phyloP scores from a whole-genome alignment of 2,113 vertebrate species.

The Miniopterus natalensis region DNA sequence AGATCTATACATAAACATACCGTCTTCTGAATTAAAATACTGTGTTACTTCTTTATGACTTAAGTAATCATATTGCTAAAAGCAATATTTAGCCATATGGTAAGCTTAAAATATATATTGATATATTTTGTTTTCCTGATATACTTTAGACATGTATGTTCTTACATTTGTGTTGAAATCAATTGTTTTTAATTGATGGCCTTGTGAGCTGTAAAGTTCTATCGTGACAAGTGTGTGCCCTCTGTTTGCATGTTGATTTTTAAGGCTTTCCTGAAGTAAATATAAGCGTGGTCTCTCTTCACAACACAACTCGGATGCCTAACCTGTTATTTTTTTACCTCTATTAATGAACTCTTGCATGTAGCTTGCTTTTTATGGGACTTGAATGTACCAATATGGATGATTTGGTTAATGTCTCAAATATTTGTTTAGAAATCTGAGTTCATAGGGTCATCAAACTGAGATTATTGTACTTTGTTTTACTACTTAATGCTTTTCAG shows the following conservation, averaged over 20 bases:
- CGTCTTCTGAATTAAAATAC: conserved; percentile 67
- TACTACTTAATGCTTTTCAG: conserved; percentile 62
- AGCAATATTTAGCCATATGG: conserved; percentile 71
- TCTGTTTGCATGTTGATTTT: conserved; percentile 77
- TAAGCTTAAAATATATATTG: conserved; percentile 57
- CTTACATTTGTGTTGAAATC: conserved; percentile 64
- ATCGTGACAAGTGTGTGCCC: conserved; percentile 54
- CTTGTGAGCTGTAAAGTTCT: conserved; percentile 63
- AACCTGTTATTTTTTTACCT: conserved; percentile 51
- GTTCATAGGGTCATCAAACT: conserved; percentile 40
- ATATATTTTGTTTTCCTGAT: conserved; percentile 57
- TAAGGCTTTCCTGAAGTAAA: conserved; percentile 63
- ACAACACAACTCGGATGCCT: conserved; percentile 49
- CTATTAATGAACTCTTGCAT: conserved; percentile 81
- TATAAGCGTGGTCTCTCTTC: conserved; percentile 11
- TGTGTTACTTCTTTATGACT: conserved; percentile 50
- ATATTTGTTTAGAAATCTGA: conserved; percentile 67
- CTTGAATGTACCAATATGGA: conserved; percentile 66
- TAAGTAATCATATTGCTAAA: conserved; percentile 69
- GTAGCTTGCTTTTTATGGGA: conserved; percentile 71
- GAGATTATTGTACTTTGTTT: conserved; percentile 64
- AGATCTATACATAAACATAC: conserved; percentile 53
- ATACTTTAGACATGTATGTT: conserved; percentile 69
- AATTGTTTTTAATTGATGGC: conserved; percentile 67
- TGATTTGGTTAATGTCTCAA: conserved; percentile 70